phyloP scores from a whole-genome alignment of 2,888 invertebrate species.

The Terebella lapidaria region DNA sequence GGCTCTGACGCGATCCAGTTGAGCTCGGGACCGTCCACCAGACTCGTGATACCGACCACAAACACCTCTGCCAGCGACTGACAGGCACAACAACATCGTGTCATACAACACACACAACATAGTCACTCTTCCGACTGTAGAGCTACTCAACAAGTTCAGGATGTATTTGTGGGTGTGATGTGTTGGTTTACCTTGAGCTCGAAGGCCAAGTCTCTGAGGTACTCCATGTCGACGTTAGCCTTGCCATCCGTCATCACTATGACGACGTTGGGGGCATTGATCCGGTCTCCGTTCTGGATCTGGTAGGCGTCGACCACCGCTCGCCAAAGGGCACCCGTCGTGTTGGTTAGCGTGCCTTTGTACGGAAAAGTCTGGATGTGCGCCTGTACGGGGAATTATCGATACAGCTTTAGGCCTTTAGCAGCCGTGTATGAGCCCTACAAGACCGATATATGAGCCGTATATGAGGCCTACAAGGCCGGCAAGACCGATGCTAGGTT shows the following conservation, averaged over 20 bases:
- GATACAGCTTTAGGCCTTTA: too few relatives aligned
- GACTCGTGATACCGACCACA: not conserved
- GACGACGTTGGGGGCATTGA: not conserved
- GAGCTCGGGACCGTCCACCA: not conserved
- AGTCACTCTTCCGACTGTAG: too few relatives aligned
- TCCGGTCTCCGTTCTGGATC: not conserved
- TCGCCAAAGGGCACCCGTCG: not conserved
- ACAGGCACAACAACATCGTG: too few relatives aligned
- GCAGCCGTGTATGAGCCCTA: too few relatives aligned
- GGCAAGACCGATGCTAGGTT: too few relatives aligned
- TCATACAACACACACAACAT: too few relatives aligned
- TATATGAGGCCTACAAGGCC: too few relatives aligned
- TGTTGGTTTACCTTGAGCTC: not conserved
- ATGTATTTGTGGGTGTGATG: too few relatives aligned
- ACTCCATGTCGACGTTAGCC: not conserved
- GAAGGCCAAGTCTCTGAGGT: not conserved
- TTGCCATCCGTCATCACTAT: not conserved
- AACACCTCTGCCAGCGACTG: not conserved
- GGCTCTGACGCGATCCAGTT: not conserved
- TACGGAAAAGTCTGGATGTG: too few relatives aligned
- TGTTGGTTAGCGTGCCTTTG: not conserved
- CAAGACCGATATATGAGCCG: too few relatives aligned
- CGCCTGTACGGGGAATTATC: too few relatives aligned
- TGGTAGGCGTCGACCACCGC: not conserved
- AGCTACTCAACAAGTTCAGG: too few relatives aligned